Base-by-base conservation (phyloP, 1,140 invertebrate genomes). In the Sitodiplosis mosellana region DNA sequence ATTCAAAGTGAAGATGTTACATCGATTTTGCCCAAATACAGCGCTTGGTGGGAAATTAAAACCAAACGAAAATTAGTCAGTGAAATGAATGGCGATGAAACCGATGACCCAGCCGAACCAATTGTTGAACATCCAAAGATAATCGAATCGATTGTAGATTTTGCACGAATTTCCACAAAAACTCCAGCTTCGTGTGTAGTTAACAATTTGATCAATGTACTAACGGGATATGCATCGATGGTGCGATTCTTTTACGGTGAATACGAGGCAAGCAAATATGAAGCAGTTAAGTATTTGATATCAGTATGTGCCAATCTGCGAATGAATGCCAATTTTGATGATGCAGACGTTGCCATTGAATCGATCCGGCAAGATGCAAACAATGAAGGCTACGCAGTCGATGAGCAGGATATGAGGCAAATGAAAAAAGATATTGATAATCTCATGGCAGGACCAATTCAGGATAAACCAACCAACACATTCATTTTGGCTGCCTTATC, bases 201-300 rank as follows among this genome's bases (percentile, higher is more conserved):
- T 51, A 79, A 69, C 53, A 85, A 83, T 58, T 62, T 85, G 10
- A 64, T 74, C 43, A 86, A 86, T 60, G 69, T 84, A 1, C 50
- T 85, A 6, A 68, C 72, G 18, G 69, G 78, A 12, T 86, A 85
- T 58, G 69, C 70, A 1, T 79, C 77, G 47, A 69, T 69, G 11
- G 65, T 69, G 27, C 65, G 80, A 17, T 78, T 78, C 58, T 83
- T 80, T 53, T 77, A 78, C 56, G 81, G 81, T 19, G 81, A 85
- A 54, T 69, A 77, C 59, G 54, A 63, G n/a, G 66, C 73, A 22
- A 76, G 74, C 55, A 51, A 71, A 8, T 54, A 66, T 4, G 80
- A 83, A 60, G 69, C 72, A 10, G 58, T 66, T 0, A 58, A 65
- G 18, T 69, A 71, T 52, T 62, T 83, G 18, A 58, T 77, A 2